Percentiles rank a stretch among this genome's conserved stretches.
Evolutionary conservation across 2,113 vertebrate genomes (phyloP).

Genomic region (Malurus melanocephalus): DNA sequence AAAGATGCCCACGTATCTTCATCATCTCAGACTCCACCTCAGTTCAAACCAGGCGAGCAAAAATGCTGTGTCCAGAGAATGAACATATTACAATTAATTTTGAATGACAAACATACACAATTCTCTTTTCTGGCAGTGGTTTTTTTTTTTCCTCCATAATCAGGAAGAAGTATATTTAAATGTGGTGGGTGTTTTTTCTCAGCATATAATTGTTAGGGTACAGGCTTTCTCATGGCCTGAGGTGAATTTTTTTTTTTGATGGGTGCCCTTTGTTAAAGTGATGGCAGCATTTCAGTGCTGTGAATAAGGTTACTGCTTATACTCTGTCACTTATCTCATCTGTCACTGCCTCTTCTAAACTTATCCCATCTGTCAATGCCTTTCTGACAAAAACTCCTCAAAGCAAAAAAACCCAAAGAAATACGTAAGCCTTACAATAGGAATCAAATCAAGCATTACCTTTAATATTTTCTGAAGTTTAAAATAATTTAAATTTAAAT

Average conservation of each 20-base stretch:
- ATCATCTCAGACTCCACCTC: not conserved
- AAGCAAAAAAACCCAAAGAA: slow-evolving; percentile 19
- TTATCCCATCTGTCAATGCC: slow-evolving; percentile 53
- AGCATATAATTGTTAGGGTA: not conserved
- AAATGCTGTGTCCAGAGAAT: not conserved
- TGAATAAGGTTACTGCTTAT: slow-evolving; percentile 36
- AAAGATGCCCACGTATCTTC: not conserved
- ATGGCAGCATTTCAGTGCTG: slow-evolving; percentile 19
- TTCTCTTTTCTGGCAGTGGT: not conserved
- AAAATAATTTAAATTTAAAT: not conserved
- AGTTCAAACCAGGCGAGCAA: not conserved
- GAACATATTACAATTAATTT: not conserved
- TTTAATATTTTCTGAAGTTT: not conserved
- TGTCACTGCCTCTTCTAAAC: slow-evolving; percentile 51
- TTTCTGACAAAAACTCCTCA: slow-evolving; percentile 34
- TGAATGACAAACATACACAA: not conserved
- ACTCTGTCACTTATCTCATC: slow-evolving; percentile 50
- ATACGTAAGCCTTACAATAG: not conserved
- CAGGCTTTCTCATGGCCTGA: not conserved
- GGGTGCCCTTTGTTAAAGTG: slow-evolving; percentile 14
- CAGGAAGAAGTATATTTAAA: not conserved
- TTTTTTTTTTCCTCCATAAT: not conserved
- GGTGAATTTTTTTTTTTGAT: not conserved
- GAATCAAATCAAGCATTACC: not conserved
- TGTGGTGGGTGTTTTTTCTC: not conserved